phyloP scores from a whole-genome alignment of 2,888 invertebrate genomes.

The Leptinotarsa peninsularis region DNA sequence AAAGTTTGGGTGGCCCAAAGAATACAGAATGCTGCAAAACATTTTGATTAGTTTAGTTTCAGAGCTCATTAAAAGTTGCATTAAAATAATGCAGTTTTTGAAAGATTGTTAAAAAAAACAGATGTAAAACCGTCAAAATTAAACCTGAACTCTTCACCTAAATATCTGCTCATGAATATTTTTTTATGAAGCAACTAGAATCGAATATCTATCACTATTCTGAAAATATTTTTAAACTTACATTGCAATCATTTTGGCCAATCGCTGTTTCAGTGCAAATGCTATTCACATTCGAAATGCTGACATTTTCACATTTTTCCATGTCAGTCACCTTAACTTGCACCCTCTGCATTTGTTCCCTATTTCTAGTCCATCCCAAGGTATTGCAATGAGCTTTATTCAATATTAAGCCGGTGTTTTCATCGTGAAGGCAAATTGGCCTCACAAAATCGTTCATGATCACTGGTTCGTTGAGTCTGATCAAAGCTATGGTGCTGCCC shows the following conservation, averaged over 20 bases:
- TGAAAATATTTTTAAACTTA: slow-evolving; percentile 68
- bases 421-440: slow-evolving; percentile 83
- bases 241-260: slow-evolving; percentile 85
- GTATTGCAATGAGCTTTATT: slow-evolving; percentile 77
- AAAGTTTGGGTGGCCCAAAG: too few species aligned
- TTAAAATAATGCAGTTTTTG: too few species aligned
- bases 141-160: too few species aligned
- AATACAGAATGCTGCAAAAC: too few species aligned
- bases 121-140: too few species aligned
- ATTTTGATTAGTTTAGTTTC: too few species aligned
- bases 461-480: slow-evolving; percentile 82
- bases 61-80: too few species aligned
- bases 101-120: too few species aligned
- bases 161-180: too few species aligned
- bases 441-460: slow-evolving; percentile 85
- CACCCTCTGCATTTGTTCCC: slow-evolving; percentile 84
- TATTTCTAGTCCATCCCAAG: slow-evolving; percentile 86
- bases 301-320: slow-evolving; percentile 87
- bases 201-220: too few species aligned
- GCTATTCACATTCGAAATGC: slow-evolving; percentile 85
- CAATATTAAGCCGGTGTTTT: slow-evolving; percentile 63
- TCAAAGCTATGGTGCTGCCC: slow-evolving; percentile 85
- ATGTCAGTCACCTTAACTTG: slow-evolving; percentile 81
- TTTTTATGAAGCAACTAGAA: too few species aligned
- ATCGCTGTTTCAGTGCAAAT: slow-evolving; percentile 85